A percentile compares a stretch with the other conserved stretches of the same genome.
Conservation (phyloP, 2,888 invertebrate species). For the Gymnoscelis rufifasciata region DNA sequence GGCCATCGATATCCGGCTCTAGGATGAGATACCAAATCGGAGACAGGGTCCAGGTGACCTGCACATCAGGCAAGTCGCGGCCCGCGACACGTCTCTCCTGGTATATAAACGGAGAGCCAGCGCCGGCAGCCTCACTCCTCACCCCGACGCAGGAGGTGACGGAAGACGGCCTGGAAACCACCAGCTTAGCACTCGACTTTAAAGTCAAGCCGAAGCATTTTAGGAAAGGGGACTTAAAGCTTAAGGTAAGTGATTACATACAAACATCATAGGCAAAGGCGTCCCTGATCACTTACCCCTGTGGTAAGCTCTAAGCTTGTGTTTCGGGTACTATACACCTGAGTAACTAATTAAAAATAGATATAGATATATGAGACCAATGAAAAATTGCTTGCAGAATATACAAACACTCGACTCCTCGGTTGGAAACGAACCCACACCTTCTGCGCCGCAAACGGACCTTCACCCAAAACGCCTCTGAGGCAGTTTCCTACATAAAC, state of each 20-base stretch:
- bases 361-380: no score
- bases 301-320: no score
- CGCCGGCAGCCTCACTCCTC: constrained; percentile 72
- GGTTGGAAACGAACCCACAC: no score
- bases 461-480: no score
- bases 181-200: constrained; percentile 88
- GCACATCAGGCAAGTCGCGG: constrained; percentile 89
- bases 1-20: constrained; percentile 89
- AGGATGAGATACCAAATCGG: constrained; percentile 89
- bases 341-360: no score
- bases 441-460: no score
- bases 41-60: constrained; percentile 89
- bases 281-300: no score
- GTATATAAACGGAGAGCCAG: constrained; percentile 92
- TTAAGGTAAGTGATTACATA: constrained; percentile 83
- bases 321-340: no score
- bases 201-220: constrained; percentile 89
- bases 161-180: constrained; percentile 85
- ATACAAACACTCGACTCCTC: no score
- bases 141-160: constrained; percentile 71
- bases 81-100: constrained; percentile 90
- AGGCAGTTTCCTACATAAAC: no score
- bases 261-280: no score
- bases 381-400: no score
- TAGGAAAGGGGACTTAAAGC: constrained; percentile 89